Percentiles rank a stretch among this genome's conserved stretches.
These are phyloP conservation scores for Perccottus glenii DNA, from an alignment of 2,113 vertebrate genomes.

Conservation along the genomic window DNA sequence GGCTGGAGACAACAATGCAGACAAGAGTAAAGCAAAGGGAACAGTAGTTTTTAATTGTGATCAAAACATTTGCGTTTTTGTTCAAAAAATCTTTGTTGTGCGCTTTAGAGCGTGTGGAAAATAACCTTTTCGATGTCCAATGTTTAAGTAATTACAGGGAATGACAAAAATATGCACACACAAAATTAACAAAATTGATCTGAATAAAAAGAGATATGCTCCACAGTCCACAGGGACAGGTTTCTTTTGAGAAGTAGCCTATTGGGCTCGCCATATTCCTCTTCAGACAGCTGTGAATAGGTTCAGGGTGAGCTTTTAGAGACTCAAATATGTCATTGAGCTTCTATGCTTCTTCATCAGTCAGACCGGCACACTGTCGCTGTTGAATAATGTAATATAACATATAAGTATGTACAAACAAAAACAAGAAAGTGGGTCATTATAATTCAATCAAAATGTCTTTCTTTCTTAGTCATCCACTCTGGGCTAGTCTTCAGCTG, in stretches of 20 bases:
- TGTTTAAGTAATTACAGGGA: slow-evolving; percentile 17
- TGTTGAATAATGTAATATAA: slow-evolving; percentile 21
- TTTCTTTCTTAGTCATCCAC: slow-evolving; percentile 17
- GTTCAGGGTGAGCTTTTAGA: not conserved
- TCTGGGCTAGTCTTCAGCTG: not conserved
- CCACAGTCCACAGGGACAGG: slow-evolving; percentile 21
- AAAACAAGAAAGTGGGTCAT: slow-evolving; percentile 52
- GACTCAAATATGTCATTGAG: not conserved
- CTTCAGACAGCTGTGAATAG: not conserved
- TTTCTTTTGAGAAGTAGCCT: slow-evolving; percentile 6
- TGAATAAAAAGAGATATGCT: slow-evolving; percentile 19
- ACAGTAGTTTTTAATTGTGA: not conserved
- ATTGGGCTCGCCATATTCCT: not conserved
- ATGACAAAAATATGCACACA: slow-evolving; percentile 28
- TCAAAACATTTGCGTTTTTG: not conserved
- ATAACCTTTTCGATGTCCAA: slow-evolving; percentile 10
- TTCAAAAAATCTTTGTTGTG: slow-evolving; percentile 13
- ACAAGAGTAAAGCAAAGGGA: slow-evolving; percentile 28
- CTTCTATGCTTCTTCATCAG: slow-evolving; percentile 4
- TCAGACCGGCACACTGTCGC: slow-evolving; percentile 12
- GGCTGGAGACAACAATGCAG: slow-evolving; percentile 55
- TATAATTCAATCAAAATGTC: slow-evolving; percentile 36
- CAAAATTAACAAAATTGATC: slow-evolving; percentile 27
- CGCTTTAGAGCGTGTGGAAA: not conserved
- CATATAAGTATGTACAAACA: slow-evolving; percentile 61